Evolutionary conservation across 2,113 vertebrate species (phyloP).

Genomic region (Epinephelus cyanopodus): DNA sequence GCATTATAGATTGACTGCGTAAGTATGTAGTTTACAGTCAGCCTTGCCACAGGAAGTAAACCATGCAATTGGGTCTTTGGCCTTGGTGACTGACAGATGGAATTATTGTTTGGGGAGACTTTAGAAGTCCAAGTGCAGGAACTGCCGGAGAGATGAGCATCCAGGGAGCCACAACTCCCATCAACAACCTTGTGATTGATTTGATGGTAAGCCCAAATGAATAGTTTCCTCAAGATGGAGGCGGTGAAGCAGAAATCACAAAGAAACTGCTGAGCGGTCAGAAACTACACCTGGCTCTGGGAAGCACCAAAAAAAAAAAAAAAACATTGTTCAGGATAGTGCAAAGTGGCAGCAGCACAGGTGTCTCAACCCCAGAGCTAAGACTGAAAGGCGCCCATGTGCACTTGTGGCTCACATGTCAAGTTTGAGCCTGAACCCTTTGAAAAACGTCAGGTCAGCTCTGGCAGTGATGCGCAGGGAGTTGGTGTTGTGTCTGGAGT

Average conservation of each 20-base stretch:
- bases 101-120: conserved; percentile 24
- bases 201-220: conserved; percentile 37
- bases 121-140: conserved; percentile 5
- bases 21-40: neutral
- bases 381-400: neutral
- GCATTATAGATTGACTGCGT: neutral
- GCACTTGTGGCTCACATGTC: conserved; percentile 40
- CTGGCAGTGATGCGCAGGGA: conserved; percentile 12
- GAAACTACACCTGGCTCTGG: conserved; percentile 57
- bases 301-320: conserved; percentile 25
- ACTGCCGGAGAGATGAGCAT: conserved; percentile 15
- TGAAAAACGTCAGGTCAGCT: conserved; percentile 28
- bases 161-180: conserved; percentile 24
- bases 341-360: conserved; percentile 28
- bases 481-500: conserved; percentile 62
- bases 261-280: conserved; percentile 59
- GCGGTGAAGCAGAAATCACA: conserved; percentile 30
- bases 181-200: conserved; percentile 26
- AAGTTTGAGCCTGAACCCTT: conserved; percentile 15
- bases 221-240: conserved; percentile 13
- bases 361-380: conserved; percentile 25
- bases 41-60: neutral
- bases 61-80: neutral
- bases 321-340: conserved; percentile 41
- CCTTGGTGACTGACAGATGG: conserved; percentile 8